A percentile compares a stretch with the other conserved stretches of the same genome.
Evolutionary conservation across 2,113 vertebrate genomes (phyloP).

Genomic region (Burhinus oedicnemus): DNA sequence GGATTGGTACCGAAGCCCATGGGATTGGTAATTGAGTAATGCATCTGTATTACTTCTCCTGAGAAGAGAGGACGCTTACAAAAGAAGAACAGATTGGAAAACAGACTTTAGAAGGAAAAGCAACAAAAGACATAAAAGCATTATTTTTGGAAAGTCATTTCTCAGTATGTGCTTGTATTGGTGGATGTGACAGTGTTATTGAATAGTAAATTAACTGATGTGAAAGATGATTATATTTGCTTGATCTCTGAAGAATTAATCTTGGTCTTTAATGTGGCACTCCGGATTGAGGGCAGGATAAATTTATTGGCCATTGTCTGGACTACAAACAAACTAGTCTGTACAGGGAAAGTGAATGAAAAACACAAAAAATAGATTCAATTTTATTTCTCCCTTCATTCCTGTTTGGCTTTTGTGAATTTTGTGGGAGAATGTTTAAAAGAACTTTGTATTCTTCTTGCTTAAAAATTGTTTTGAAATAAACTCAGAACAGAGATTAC

Average conservation of each 20-base stretch:
- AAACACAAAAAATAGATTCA: neutral
- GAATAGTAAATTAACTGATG: neutral
- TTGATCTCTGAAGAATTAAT: neutral
- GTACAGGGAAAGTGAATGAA: neutral
- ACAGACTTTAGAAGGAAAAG: neutral
- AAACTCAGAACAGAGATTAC: neutral
- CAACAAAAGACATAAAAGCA: neutral
- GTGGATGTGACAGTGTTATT: neutral
- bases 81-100: neutral
- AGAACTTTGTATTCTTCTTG: neutral
- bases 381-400: neutral
- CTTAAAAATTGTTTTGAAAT: neutral
- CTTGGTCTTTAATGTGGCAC: neutral
- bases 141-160: neutral
- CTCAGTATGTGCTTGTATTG: neutral
- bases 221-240: neutral
- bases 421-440: neutral
- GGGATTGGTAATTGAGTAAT: neutral
- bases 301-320: neutral
- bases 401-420: neutral
- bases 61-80: neutral
- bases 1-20: neutral
- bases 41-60: neutral
- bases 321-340: neutral
- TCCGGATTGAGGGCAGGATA: neutral